Base-by-base conservation (phyloP, 2,797 vertebrate species). In the Garrulus glandarius region DNA sequence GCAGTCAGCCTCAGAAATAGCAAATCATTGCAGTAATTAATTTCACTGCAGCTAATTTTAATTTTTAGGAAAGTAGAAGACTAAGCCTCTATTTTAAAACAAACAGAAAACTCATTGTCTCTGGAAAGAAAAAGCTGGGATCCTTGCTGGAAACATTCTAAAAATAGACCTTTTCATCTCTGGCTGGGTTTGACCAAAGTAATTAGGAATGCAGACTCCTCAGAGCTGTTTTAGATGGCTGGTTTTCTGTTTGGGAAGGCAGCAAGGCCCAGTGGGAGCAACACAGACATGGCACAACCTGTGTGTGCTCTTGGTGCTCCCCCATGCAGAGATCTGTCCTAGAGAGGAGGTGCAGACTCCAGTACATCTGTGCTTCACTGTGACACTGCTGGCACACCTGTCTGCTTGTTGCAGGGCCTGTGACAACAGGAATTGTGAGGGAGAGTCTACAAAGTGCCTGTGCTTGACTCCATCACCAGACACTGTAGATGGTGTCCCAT, bases 91-190 rank as follows among this genome's bases (percentile, higher is more conserved):
- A 10, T 95, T 95, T 79, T 56, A 71, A 90, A 87, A 85, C 56
- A 88, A 83, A 94, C 59, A 92, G 85, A 90, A 93, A 88, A 55
- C 32, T 69, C 85, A 65, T 81, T 94, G 94, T 94, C 65, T 91
- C 57, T 55, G 74, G 86, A 84, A 84, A 71, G 76, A 65, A 89
- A 91, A 69, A 5, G 1, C 34, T 0, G 1, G 43, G 47, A 49
- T 83, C 29, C 16, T 92, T 84, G 44, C 57, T 86, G 91, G 82
- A 94, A 90, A 37, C 15, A 13, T 72, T 68, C 82, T 95, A 88
- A 97, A 96, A 94, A 81, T 56, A 88, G 63, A 64, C 17, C 34
- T 92, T 84, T 94, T 91, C 49, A 76, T n/a, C 70, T 83, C 12
- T 15, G 81, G 29, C 75, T 89, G 15, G 81, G 32, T 95, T 94